Conservation (phyloP, 1,140 invertebrate genomes). For the Asobara japonica region DNA sequence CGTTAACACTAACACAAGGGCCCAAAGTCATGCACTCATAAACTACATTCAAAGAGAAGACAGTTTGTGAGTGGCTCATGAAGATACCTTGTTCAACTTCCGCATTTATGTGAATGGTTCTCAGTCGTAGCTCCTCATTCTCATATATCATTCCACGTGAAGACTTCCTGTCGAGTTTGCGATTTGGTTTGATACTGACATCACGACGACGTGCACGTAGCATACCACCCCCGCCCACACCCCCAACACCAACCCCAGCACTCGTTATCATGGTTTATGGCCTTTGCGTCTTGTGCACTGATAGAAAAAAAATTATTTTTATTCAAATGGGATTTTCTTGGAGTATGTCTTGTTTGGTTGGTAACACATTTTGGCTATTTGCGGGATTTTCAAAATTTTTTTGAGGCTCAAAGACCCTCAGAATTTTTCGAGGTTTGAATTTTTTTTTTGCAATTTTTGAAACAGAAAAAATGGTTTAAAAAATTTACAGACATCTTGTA, state of each 20-base stretch:
- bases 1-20: not conserved
- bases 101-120: slow-evolving; percentile 92
- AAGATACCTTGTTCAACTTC: slow-evolving; percentile 86
- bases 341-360: too few species aligned
- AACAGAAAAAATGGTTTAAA: too few species aligned
- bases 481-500: too few species aligned
- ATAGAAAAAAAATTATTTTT: not conserved
- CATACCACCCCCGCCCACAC: slow-evolving; percentile 62
- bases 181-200: slow-evolving; percentile 78
- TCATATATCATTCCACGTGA: slow-evolving; percentile 89
- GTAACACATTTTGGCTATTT: too few species aligned
- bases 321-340: too few species aligned
- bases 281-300: not conserved
- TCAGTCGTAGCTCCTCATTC: slow-evolving; percentile 89
- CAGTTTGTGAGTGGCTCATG: not conserved
- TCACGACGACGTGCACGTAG: slow-evolving; percentile 75
- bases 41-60: not conserved
- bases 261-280: not conserved
- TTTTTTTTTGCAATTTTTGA: too few species aligned
- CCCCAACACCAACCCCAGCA: slow-evolving; percentile 4
- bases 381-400: too few species aligned
- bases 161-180: slow-evolving; percentile 83
- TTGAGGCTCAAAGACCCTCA: too few species aligned
- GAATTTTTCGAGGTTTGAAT: too few species aligned
- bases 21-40: not conserved